Percentiles rank a stretch among this genome's conserved stretches.
phyloP scores from a whole-genome alignment of 2,113 vertebrate genomes.

The Atractosteus spatula region DNA sequence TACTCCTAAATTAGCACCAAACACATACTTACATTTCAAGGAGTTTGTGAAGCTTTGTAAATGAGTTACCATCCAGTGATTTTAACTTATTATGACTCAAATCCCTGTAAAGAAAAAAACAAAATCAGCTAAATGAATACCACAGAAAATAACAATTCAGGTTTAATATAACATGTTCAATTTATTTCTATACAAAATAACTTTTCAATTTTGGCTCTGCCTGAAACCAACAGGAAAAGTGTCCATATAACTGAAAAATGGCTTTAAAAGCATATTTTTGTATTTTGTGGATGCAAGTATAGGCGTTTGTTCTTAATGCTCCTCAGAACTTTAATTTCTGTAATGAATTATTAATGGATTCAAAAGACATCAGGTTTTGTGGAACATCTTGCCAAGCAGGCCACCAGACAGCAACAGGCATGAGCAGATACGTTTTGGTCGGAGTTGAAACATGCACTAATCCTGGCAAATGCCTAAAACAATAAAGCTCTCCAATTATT shows the following conservation, averaged over 20 bases:
- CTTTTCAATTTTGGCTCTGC: slow-evolving; percentile 5
- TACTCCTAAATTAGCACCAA: too few relatives aligned
- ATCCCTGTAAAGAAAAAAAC: slow-evolving; percentile 71
- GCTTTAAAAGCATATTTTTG: too few relatives aligned
- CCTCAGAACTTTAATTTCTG: not conserved
- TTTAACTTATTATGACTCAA: slow-evolving; percentile 91
- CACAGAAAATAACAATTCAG: too few relatives aligned
- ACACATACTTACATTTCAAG: slow-evolving; percentile 83
- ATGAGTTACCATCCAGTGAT: slow-evolving; percentile 72
- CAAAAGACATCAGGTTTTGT: not conserved
- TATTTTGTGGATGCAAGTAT: slow-evolving; percentile 15
- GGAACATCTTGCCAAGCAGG: slow-evolving; percentile 56
- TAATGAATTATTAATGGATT: not conserved
- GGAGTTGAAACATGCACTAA: slow-evolving; percentile 63
- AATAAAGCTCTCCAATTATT: slow-evolving; percentile 83
- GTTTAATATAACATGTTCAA: too few relatives aligned
- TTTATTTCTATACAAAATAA: too few relatives aligned
- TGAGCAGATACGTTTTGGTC: slow-evolving; percentile 72
- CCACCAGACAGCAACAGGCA: slow-evolving; percentile 70
- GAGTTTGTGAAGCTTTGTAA: slow-evolving; percentile 76
- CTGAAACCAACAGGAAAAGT: too few relatives aligned
- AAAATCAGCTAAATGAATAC: slow-evolving; percentile 10
- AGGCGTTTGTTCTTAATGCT: not conserved
- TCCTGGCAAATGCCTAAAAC: slow-evolving; percentile 63
- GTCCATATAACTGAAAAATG: too few relatives aligned